Base-by-base conservation (phyloP, 2,888 invertebrate genomes). In the Allolobophora icterica region DNA sequence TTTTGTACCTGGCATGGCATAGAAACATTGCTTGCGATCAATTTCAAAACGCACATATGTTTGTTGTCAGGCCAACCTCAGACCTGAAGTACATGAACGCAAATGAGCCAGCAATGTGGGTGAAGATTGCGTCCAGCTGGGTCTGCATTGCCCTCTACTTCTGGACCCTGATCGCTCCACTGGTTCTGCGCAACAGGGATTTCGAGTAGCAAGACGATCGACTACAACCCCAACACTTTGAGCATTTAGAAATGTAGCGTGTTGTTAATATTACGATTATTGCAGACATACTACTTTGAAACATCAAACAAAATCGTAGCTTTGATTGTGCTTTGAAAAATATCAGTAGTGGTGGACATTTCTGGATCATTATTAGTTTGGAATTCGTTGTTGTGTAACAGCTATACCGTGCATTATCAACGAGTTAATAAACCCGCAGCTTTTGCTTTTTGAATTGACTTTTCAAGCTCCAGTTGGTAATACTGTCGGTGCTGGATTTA, bases 81-180 rank as follows among this genome's bases (percentile, higher is more conserved):
- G 90, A 90, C 84, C 42, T 91, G 42, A 90, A 84, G 89, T 90
- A 87, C 45, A 58, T 93, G 91, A 89, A 87, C 24, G 89, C 91
- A 84, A 93, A 93, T 89, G 92, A 97, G 93, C 98, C 99, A 87
- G 99, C 99, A 11, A 98, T 99, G 97, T 99, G 99, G 99, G 97
- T 99, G 92, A 99, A 99, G 96, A 98, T 98, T 91, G 97, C 98
- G 52, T 99, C 99, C 30, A 98, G 98, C 93, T 99, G 99, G 99
- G 95, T 99, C 92, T 99, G 99, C 95, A 96, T 98, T 91, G 96
- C 96, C 17, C 96, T 99, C 89, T 99, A 99, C 95, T 96, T 97
- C 89, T 99, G 99, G 99, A 98, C 99, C 89, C 96, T 99, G 92
- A 95, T 98, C 84, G 99, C 99, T 34, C 99, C 99, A 6, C 96